These are phyloP conservation scores for Aplocera efformata DNA, from an alignment of 2,888 invertebrate species.

Conservation along the genomic window DNA sequence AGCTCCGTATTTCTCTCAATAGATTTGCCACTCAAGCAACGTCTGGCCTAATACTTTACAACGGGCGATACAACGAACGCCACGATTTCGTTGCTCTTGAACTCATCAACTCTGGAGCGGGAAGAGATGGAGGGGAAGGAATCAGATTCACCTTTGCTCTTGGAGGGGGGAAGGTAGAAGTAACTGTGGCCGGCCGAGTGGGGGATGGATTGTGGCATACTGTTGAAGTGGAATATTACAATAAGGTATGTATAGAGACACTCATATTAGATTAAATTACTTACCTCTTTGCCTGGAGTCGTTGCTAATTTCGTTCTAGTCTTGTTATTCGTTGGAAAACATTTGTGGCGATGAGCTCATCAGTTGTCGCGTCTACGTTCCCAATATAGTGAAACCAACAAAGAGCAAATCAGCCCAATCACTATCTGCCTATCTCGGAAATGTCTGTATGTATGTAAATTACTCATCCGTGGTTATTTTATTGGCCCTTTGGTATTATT, in stretches of 20 bases:
- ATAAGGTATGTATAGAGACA: constrained; percentile 80
- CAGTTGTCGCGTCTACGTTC: no score
- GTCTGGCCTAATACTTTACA: constrained; percentile 94
- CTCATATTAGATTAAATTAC: background rate
- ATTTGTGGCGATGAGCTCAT: no score
- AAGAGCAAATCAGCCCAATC: no score
- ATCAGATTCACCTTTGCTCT: constrained; percentile 93
- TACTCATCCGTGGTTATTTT: no score
- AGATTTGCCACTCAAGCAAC: constrained; percentile 93
- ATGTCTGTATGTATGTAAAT: no score
- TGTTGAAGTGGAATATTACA: constrained; percentile 90
- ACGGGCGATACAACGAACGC: constrained; percentile 96
- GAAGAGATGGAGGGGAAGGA: constrained; percentile 62
- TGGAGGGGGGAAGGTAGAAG: constrained; percentile 87
- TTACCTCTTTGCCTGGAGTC: no score
- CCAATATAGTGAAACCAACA: no score
- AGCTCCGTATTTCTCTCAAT: constrained; percentile 21
- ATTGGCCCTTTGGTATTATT: no score
- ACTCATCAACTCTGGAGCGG: constrained; percentile 83
- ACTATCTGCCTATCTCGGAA: no score
- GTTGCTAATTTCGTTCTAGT: no score
- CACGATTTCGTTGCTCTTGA: constrained; percentile 97
- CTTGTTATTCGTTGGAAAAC: no score
- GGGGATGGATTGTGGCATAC: constrained; percentile 95
- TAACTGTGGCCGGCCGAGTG: constrained; percentile 85